Conservation (phyloP, 2,113 vertebrate species). For the Dinomys branickii region DNA sequence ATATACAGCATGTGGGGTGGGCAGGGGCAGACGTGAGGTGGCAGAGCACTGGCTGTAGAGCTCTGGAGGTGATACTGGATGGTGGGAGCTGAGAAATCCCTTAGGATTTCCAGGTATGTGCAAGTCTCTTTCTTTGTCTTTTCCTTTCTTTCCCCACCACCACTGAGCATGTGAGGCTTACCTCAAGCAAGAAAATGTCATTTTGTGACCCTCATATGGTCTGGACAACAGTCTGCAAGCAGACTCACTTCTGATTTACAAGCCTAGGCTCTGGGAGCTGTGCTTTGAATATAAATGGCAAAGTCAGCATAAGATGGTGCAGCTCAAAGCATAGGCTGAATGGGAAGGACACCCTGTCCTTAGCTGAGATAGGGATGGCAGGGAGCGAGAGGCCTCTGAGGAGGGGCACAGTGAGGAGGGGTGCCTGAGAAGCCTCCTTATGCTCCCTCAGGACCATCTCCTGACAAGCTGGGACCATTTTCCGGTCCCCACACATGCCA, state of each 20-base stretch:
- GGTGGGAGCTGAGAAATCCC: background rate
- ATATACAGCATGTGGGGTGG: accelerated
- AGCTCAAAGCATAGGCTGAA: background rate
- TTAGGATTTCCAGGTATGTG: accelerated
- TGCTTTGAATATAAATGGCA: background rate
- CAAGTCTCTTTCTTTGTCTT: background rate
- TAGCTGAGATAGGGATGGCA: background rate
- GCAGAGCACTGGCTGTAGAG: background rate
- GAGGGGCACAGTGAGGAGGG: no score
- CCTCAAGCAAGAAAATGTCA: background rate
- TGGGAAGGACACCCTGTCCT: background rate
- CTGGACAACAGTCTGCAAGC: background rate
- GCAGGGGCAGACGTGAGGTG: background rate
- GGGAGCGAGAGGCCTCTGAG: background rate
- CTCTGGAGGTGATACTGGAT: accelerated
- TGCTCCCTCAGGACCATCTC: no score
- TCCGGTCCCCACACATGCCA: background rate
- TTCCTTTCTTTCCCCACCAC: no score
- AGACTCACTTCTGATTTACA: background rate
- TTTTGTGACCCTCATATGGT: background rate
- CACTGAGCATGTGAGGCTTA: background rate
- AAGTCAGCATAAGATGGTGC: background rate
- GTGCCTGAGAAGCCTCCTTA: background rate
- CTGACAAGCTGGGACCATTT: background rate
- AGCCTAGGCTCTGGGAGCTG: background rate